These are phyloP conservation scores for Tenualosa ilisha DNA, from an alignment of 2,797 vertebrate species.

Conservation along the genomic window DNA sequence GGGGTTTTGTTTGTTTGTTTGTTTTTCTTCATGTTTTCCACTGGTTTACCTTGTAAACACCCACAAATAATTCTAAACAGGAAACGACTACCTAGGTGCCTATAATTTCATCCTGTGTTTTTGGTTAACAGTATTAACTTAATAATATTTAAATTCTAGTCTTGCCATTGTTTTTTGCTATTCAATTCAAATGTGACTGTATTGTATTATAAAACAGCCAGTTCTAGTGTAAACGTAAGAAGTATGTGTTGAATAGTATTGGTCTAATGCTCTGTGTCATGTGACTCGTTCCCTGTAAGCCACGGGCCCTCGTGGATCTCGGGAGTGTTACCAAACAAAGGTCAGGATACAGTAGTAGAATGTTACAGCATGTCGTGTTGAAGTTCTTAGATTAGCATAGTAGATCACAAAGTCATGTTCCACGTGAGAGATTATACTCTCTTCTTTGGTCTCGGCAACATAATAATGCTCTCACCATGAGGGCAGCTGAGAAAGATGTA, in stretches of 20 bases:
- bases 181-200: not conserved
- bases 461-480: not conserved
- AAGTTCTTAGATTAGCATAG: conserved; percentile 7
- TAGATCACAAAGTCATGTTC: not conserved
- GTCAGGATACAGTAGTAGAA: not conserved
- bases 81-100: conserved; percentile 29
- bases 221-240: not conserved
- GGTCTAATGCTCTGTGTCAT: not conserved
- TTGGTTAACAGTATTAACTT: conserved; percentile 6
- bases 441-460: not conserved
- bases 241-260: conserved; percentile 15
- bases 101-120: conserved; percentile 15
- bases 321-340: not conserved
- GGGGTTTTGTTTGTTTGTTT: not conserved
- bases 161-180: not conserved
- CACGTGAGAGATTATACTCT: not conserved
- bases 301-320: not conserved
- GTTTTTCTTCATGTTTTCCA: not conserved
- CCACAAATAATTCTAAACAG: conserved; percentile 15
- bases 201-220: not conserved
- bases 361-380: conserved; percentile 15
- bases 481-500: not conserved
- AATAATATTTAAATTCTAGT: not conserved
- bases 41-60: not conserved
- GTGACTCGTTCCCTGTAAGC: not conserved